phyloP scores from a whole-genome alignment of 1,140 invertebrate genomes.

The Thereuonema tuberculata region DNA sequence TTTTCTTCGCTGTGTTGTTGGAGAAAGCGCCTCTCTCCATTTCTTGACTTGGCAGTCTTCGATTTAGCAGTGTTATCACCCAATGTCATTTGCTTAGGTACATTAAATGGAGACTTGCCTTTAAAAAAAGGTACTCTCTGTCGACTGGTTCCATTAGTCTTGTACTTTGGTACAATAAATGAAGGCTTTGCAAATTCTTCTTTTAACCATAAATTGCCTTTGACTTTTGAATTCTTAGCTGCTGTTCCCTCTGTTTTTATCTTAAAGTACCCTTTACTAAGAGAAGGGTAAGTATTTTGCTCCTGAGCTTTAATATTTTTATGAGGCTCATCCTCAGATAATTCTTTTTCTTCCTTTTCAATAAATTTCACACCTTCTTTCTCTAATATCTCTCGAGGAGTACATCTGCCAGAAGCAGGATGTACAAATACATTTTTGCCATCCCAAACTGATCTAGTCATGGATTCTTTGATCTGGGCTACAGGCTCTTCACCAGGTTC shows the following conservation, averaged over 20 bases:
- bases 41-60: neutral
- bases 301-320: neutral
- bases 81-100: neutral
- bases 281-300: neutral
- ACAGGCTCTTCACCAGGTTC: constrained; percentile 2
- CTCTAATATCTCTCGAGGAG: neutral
- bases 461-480: neutral
- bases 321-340: neutral
- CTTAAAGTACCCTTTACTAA: neutral
- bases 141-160: neutral
- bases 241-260: neutral
- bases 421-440: neutral
- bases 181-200: neutral
- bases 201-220: neutral
- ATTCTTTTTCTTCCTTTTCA: constrained; percentile 1
- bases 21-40: too few species aligned
- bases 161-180: constrained; percentile 10
- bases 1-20: neutral
- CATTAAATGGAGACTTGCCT: constrained; percentile 2
- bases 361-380: neutral
- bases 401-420: neutral
- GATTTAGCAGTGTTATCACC: neutral
- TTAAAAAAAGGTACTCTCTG: neutral
- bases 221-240: neutral
- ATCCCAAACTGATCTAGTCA: neutral